Evolutionary conservation across 2,797 vertebrate species (phyloP).

Genomic region (Harpagifer antarcticus): DNA sequence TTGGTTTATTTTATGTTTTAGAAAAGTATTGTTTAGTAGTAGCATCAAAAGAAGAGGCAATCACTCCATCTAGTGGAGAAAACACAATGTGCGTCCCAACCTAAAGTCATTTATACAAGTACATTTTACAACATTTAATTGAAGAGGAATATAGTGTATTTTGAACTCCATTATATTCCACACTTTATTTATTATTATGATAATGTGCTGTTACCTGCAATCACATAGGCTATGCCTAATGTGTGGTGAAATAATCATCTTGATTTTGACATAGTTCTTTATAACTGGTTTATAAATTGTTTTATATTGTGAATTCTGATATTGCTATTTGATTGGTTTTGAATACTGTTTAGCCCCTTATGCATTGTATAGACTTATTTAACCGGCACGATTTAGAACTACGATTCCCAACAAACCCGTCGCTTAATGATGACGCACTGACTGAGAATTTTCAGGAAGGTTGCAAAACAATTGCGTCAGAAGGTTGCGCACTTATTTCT

Average conservation of each 20-base stretch:
- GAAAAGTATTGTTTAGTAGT: background rate
- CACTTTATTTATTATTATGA: no score
- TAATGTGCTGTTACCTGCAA: no score
- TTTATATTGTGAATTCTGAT: background rate
- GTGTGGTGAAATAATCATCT: no score
- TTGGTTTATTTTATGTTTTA: background rate
- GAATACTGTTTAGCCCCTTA: background rate
- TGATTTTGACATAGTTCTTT: no score
- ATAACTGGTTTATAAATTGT: background rate
- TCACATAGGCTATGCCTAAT: no score
- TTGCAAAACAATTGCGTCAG: slow-evolving; percentile 75
- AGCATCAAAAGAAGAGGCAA: slow-evolving; percentile 7
- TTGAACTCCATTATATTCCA: no score
- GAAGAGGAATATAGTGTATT: no score
- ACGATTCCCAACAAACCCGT: slow-evolving; percentile 56
- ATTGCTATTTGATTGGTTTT: no score
- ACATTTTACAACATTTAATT: no score
- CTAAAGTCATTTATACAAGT: no score
- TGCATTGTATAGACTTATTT: background rate
- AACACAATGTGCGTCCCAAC: background rate
- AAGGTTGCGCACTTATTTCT: slow-evolving; percentile 52
- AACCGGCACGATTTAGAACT: slow-evolving; percentile 12
- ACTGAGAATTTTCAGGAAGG: slow-evolving; percentile 65
- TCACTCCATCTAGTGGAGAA: slow-evolving; percentile 63
- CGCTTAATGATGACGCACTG: slow-evolving; percentile 58